These are phyloP conservation scores for Tetrax tetrax DNA, from an alignment of 2,113 vertebrate species.

Conservation along the genomic window DNA sequence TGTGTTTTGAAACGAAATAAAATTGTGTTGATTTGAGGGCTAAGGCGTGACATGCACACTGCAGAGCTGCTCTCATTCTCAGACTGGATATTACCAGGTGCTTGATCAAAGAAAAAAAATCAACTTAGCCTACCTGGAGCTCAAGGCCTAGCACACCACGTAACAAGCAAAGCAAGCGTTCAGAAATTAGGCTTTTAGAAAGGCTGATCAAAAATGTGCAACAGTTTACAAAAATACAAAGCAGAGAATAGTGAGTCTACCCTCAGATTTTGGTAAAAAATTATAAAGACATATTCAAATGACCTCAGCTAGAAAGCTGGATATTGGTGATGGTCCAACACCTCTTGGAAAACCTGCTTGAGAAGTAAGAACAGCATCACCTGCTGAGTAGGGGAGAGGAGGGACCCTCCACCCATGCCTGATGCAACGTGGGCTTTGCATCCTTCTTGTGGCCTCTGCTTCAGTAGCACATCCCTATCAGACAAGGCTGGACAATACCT, in stretches of 20 bases:
- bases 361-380: neutral
- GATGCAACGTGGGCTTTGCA: neutral
- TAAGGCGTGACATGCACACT: neutral
- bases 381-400: neutral
- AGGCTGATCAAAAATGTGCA: neutral
- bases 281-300: neutral
- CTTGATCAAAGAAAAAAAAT: neutral
- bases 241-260: neutral
- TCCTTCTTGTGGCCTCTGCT: neutral
- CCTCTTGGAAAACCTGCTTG: neutral
- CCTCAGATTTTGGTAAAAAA: neutral
- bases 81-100: neutral
- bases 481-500: neutral
- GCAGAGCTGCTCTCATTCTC: neutral
- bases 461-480: neutral
- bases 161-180: neutral
- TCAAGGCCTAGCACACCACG: neutral
- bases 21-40: neutral
- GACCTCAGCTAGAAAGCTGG: neutral
- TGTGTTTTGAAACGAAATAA: neutral
- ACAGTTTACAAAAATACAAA: neutral
- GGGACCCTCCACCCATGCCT: accelerated
- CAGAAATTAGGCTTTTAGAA: neutral
- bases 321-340: neutral
- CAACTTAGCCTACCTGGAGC: neutral